Base-by-base conservation (phyloP, 2,113 vertebrate genomes). In the Cinclus cinclus region DNA sequence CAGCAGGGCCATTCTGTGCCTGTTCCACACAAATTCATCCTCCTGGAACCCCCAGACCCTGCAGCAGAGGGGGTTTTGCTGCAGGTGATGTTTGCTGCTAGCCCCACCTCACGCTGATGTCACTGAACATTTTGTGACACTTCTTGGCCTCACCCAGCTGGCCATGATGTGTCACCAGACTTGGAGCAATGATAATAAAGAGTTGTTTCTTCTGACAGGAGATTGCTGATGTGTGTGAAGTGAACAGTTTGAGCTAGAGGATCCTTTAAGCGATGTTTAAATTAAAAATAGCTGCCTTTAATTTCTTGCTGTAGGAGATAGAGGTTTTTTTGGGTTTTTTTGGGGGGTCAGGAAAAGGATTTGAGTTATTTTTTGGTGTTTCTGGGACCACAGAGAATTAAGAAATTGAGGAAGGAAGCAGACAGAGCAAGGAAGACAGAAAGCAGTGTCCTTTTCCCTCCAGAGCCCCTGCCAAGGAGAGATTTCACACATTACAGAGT, bases 401-500 rank as follows among this genome's bases (percentile, higher is more conserved):
- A 80, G 46, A 83, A 85, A 41, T 37, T 28, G 42, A 63, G 64
- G 82, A 77, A 88, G 47, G 55, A 76, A 73, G 46, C 28, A 76
- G 41, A 18, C 17, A 60, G 74, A 81, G n/a, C 30, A 58, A 55
- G 62, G 53, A 90, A 69, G 63, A 55, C 15, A 50, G 59, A 80
- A 84, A 81, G 42, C 39, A 77, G 25, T 2, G 11, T 49, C 39
- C 41, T 58, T 11, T 37, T 83, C 83, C 35, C 22, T 80, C 15
- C 90, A 88, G 52, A 39, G 73, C 87, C 21, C 37, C 64, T 90
- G 79, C 52, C 85, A 90, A 83, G 85, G 52, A 77, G 77, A 83
- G 68, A 74, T 91, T 90, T 95, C 82, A 90, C 71, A 59, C 50
- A 21, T 94, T 76, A 50, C 64, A 44, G 39, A 68, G 15, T 49